A percentile compares a stretch with the other conserved stretches of the same genome.
Evolutionary conservation across 2,797 vertebrate genomes (phyloP).

Genomic region (Varecia variegata): DNA sequence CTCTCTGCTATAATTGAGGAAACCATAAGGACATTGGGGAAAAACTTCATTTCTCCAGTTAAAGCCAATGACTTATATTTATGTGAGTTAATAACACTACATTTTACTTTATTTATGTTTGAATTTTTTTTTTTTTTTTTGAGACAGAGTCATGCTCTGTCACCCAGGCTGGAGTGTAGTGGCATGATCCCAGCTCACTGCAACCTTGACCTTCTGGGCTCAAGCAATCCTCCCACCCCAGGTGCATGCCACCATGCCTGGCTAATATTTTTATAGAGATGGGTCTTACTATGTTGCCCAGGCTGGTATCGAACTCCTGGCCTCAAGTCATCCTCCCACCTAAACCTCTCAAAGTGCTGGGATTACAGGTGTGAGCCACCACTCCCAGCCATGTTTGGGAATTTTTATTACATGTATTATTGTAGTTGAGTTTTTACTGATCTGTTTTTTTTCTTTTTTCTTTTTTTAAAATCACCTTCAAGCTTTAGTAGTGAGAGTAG

Average conservation of each 20-base stretch:
- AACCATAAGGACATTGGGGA: not conserved
- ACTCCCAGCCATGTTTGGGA: not conserved
- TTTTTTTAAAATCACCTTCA: not conserved
- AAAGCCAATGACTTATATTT: not conserved
- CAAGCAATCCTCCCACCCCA: not conserved
- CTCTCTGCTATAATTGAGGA: not conserved
- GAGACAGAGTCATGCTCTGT: not conserved
- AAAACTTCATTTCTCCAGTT: not conserved
- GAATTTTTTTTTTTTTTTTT: not conserved
- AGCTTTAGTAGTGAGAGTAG: not conserved
- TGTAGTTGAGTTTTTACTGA: not conserved
- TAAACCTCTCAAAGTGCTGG: not conserved
- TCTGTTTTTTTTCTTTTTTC: not conserved
- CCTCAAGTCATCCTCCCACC: not conserved
- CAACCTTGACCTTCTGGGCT: not conserved
- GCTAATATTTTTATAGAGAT: not conserved
- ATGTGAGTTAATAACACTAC: not conserved
- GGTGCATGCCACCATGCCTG: not conserved
- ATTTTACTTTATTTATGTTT: not conserved
- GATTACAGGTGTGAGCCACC: not conserved
- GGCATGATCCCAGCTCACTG: not conserved
- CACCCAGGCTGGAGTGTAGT: not conserved
- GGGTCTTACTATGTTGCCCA: not conserved
- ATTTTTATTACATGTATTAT: not conserved
- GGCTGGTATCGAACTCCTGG: not conserved